phyloP scores from a whole-genome alignment of 1,140 invertebrate species.

The Formica exsecta region DNA sequence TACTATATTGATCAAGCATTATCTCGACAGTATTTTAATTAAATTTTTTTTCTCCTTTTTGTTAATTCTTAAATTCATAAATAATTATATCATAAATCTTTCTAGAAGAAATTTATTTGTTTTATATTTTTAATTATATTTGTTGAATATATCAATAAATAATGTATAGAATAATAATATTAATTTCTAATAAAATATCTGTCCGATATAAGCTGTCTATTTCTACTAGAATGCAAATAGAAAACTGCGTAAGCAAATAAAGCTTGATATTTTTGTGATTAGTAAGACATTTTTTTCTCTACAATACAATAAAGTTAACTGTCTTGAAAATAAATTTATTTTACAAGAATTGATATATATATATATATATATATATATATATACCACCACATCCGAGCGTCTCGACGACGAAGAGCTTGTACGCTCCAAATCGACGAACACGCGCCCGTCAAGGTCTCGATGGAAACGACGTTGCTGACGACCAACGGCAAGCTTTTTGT shows the following conservation, averaged over 20 bases:
- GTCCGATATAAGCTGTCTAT: neutral
- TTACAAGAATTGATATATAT: neutral
- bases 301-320: neutral
- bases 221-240: neutral
- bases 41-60: neutral
- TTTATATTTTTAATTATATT: slow-evolving; percentile 6
- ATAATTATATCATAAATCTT: neutral
- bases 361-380: too few relatives aligned
- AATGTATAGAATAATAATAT: slow-evolving; percentile 1
- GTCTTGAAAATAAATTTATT: neutral
- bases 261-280: neutral
- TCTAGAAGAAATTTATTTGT: neutral
- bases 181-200: neutral
- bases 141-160: neutral
- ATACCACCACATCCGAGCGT: slow-evolving; percentile 83
- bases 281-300: neutral
- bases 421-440: slow-evolving; percentile 88
- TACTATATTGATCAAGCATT: neutral
- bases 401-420: slow-evolving; percentile 85
- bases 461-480: slow-evolving; percentile 79
- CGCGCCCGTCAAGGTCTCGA: slow-evolving; percentile 77
- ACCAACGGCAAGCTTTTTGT: slow-evolving; percentile 86
- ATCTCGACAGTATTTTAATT: neutral
- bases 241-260: neutral
- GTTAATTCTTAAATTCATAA: neutral